Conservation (phyloP, 2,888 invertebrate genomes). For the Lasioglossum lativentre region DNA sequence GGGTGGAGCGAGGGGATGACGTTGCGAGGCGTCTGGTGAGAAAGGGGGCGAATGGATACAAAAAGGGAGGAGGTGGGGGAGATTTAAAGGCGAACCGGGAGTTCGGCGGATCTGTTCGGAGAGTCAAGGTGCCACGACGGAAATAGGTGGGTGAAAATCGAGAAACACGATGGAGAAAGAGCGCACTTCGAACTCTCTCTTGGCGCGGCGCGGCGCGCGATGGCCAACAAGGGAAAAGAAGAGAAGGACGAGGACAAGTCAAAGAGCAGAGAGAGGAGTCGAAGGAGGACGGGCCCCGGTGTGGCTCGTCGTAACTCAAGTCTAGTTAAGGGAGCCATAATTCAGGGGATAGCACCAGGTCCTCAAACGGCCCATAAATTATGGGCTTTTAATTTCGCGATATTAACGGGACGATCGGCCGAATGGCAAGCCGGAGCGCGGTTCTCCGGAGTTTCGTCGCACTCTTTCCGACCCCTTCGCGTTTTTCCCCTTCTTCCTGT, state of each 20-base stretch:
- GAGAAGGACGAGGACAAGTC: constrained; percentile 66
- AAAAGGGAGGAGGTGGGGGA: constrained; percentile 12
- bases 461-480: constrained; percentile 20
- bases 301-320: constrained; percentile 83
- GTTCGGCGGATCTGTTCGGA: constrained; percentile 40
- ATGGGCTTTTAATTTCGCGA: constrained; percentile 82
- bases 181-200: constrained; percentile 63
- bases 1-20: background rate
- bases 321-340: constrained; percentile 84
- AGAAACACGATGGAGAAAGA: constrained; percentile 48
- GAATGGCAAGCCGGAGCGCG: constrained; percentile 62
- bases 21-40: constrained; percentile 34
- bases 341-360: constrained; percentile 83
- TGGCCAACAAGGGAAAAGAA: constrained; percentile 52
- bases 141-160: constrained; percentile 73
- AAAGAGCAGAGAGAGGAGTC: constrained; percentile 68
- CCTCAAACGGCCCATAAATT: constrained; percentile 84
- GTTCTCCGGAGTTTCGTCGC: constrained; percentile 40
- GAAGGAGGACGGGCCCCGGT: constrained; percentile 74
- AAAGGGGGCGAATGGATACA: constrained; percentile 44
- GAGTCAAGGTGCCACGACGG: constrained; percentile 69
- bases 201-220: constrained; percentile 35
- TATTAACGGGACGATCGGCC: constrained; percentile 82
- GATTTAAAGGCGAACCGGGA: constrained; percentile 63
- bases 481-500: constrained; percentile 11